phyloP scores from a whole-genome alignment of 2,797 vertebrate species.

The Diplodus puntazzo region DNA sequence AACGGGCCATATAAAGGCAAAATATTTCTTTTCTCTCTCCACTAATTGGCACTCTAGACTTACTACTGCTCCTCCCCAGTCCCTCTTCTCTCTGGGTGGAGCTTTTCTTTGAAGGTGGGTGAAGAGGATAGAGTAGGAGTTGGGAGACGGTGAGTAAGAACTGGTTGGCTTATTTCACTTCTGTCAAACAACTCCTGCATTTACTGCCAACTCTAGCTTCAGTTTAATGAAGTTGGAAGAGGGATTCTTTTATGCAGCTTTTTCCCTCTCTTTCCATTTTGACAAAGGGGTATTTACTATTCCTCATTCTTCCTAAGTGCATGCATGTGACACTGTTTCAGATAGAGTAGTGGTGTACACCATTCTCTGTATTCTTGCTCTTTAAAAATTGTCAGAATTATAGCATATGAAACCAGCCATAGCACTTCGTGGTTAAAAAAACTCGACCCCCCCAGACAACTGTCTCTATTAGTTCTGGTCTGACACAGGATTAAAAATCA shows the following conservation, averaged over 20 bases:
- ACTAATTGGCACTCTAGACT: slow-evolving; percentile 44
- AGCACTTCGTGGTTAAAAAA: slow-evolving; percentile 32
- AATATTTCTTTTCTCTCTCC: slow-evolving; percentile 52
- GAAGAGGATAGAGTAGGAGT: slow-evolving; percentile 15
- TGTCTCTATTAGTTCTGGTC: slow-evolving; percentile 8
- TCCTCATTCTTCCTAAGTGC: background rate
- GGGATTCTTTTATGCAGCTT: slow-evolving; percentile 7
- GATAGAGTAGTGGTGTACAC: background rate
- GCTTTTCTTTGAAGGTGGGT: slow-evolving; percentile 34
- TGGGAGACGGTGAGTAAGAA: slow-evolving; percentile 40
- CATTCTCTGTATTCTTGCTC: background rate
- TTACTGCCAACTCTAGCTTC: slow-evolving; percentile 13
- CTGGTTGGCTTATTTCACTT: slow-evolving; percentile 32
- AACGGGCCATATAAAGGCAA: slow-evolving; percentile 75
- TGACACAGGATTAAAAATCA: slow-evolving; percentile 16
- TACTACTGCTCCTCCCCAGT: slow-evolving; percentile 35
- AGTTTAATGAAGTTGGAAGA: slow-evolving; percentile 17
- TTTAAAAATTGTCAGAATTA: slow-evolving; percentile 18
- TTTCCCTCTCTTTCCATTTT: background rate
- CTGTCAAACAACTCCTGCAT: slow-evolving; percentile 25
- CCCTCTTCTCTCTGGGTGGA: slow-evolving; percentile 34
- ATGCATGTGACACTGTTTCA: background rate
- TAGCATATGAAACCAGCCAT: slow-evolving; percentile 5
- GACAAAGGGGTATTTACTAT: background rate
- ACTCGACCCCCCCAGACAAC: background rate